phyloP scores from a whole-genome alignment of 53 echinoderm and acorn worm genomes.

The Holothuria scabra region DNA sequence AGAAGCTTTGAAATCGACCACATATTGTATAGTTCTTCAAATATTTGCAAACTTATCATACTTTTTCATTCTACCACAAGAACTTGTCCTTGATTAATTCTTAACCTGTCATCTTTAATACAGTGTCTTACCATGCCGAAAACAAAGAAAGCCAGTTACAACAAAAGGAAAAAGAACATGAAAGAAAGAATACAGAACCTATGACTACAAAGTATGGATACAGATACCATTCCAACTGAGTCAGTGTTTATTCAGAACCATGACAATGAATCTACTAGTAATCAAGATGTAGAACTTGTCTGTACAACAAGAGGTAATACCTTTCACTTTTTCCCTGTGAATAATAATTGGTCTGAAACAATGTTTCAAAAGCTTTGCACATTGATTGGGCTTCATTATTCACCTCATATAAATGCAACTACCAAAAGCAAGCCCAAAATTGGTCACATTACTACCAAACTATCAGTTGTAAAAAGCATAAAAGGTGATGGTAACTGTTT shows the following conservation, averaged over 20 bases:
- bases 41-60: no score
- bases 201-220: neutral
- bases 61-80: no score
- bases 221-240: neutral
- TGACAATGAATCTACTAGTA: neutral
- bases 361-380: neutral
- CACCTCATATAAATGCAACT: neutral
- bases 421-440: neutral
- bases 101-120: no score
- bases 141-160: constrained; percentile 2
- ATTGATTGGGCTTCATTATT: neutral
- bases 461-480: neutral
- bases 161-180: neutral
- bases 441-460: neutral
- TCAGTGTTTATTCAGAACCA: neutral
- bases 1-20: no score
- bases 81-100: no score
- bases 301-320: no score
- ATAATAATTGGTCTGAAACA: neutral
- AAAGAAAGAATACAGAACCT: neutral
- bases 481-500: constrained; percentile 41
- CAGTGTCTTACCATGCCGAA: neutral
- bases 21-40: no score
- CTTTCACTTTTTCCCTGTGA: constrained; percentile 24
- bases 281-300: neutral